Evolutionary conservation across 2,113 vertebrate species (phyloP).

Genomic region (Corythaixoides concolor): DNA sequence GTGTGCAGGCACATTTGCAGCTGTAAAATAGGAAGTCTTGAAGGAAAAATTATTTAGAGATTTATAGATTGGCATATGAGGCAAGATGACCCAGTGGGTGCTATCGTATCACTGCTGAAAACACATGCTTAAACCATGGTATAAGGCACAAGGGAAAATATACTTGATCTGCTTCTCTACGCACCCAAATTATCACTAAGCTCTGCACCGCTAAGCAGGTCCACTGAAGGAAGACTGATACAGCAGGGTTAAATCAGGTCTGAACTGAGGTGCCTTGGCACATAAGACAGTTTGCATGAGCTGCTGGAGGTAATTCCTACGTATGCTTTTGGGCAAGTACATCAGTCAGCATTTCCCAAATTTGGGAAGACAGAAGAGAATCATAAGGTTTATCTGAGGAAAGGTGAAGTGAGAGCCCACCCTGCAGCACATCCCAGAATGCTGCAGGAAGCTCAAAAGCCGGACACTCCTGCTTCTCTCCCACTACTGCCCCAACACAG

Average conservation of each 20-base stretch:
- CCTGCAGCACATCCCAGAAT: not conserved
- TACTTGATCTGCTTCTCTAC: not conserved
- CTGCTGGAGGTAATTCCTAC: not conserved
- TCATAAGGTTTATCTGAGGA: not conserved
- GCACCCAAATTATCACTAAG: not conserved
- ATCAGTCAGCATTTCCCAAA: not conserved
- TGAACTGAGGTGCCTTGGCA: not conserved
- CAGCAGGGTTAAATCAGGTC: not conserved
- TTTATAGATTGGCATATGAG: not conserved
- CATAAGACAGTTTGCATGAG: not conserved
- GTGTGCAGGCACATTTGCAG: not conserved
- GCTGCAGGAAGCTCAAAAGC: not conserved
- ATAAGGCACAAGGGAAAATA: not conserved
- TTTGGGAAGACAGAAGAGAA: not conserved
- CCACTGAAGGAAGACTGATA: not conserved
- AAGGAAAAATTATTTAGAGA: conserved; percentile 14
- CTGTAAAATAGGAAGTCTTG: not conserved
- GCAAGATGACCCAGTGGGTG: not conserved
- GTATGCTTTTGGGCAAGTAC: not conserved
- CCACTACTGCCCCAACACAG: not conserved
- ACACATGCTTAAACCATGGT: not conserved
- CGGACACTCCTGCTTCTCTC: not conserved
- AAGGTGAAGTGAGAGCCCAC: not conserved
- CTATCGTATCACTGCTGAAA: not conserved
- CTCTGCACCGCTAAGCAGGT: not conserved